Base-by-base conservation (phyloP, 2,113 vertebrate species). In the Gallinago paraguaiae region DNA sequence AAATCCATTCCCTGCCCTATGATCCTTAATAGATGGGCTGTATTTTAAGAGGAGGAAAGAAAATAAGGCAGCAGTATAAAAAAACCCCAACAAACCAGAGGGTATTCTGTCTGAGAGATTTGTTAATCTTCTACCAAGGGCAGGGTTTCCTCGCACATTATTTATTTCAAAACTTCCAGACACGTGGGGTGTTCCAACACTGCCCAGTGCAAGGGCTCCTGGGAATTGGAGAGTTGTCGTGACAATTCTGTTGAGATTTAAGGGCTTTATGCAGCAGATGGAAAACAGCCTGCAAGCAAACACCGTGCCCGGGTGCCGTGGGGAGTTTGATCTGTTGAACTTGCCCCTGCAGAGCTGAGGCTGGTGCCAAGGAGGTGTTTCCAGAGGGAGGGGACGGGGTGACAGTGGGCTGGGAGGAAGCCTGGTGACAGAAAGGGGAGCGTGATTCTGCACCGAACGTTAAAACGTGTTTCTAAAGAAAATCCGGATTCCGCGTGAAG, bases 261-360 rank as follows among this genome's bases (percentile, higher is more conserved):
- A 27, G 67, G 30, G 56, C 18, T 56, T 61, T 54, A 2, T 3
- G 30, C 3, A 22, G 41, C 45, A 43, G 69, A 15, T 8, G 6
- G 56, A 23, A 48, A 43, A 14, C 0, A 13, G 28, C 4, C 50
- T 60, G 33, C 7, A 11, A 60, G 51, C 1, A n/a, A 39, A 12
- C 0, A 1, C 25, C 7, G 0, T 18, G 33, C 50, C 2, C 2
- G 35, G 28, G 22, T 46, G 20, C 24, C 0, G 0, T 13, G 0
- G 3, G 24, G 12, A 2, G 39, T 5, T 27, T 28, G 54, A 6
- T 43, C 28, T 17, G 41, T 11, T 5, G 28, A 50, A 8, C 61
- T 31, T 4, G 9, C 12, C 50, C 43, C 51, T 0, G 4, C 13
- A 0, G 13, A 24, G 64, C 1, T 14, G 9, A 4, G 1, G 14